These are phyloP conservation scores for Cephalopholis sonnerati DNA, from an alignment of 2,113 vertebrate genomes.

Conservation along the genomic window DNA sequence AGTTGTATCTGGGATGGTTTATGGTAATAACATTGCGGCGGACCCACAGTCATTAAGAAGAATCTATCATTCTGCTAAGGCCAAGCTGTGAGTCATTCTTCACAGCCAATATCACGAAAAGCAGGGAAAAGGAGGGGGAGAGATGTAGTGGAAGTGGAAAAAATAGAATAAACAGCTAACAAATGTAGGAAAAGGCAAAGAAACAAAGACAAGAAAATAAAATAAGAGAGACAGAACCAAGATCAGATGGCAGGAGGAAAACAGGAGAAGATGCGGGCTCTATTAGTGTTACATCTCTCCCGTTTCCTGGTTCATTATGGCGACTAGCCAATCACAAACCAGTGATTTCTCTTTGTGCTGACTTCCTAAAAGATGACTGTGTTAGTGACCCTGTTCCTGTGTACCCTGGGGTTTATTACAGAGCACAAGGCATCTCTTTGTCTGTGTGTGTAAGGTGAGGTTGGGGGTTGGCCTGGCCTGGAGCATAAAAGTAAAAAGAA, in stretches of 20 bases:
- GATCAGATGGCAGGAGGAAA: constrained; percentile 11
- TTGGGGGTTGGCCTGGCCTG: constrained; percentile 8
- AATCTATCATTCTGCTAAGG: constrained; percentile 70
- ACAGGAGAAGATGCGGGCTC: constrained; percentile 2
- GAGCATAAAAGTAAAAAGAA: constrained; percentile 31
- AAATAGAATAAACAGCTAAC: constrained; percentile 16
- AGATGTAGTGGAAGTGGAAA: neutral
- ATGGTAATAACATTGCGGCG: constrained; percentile 70
- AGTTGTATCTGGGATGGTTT: constrained; percentile 65
- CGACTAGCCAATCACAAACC: constrained; percentile 38
- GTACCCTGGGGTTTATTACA: constrained; percentile 17
- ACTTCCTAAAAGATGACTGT: constrained; percentile 24
- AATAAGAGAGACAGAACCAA: neutral
- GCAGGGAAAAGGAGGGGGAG: neutral
- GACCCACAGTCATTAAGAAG: constrained; percentile 70
- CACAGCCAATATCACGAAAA: constrained; percentile 51
- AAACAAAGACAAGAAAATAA: constrained; percentile 21
- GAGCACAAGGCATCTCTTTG: constrained; percentile 31
- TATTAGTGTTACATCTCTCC: constrained; percentile 1
- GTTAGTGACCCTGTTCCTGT: constrained; percentile 10
- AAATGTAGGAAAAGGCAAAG: constrained; percentile 21
- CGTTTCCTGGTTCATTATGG: constrained; percentile 49
- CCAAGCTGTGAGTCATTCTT: constrained; percentile 63
- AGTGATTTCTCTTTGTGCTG: constrained; percentile 33
- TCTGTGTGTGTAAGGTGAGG: constrained; percentile 39